Percentiles rank a stretch among this genome's conserved stretches.
Conservation (phyloP, 2,113 vertebrate genomes). For the Muscicapa adusta region DNA sequence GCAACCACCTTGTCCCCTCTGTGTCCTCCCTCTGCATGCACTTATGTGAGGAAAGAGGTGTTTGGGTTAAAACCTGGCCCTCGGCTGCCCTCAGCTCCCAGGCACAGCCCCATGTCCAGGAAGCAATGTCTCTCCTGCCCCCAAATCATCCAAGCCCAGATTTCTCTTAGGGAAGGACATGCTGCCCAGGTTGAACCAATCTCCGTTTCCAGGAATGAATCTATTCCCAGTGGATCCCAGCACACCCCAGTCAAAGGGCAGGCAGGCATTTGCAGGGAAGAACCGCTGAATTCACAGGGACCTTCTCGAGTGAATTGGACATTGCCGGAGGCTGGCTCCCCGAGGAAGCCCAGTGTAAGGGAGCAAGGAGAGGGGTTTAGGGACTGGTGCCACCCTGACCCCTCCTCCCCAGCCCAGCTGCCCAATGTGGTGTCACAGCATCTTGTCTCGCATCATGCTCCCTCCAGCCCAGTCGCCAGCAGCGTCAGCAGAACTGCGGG, state of each 20-base stretch:
- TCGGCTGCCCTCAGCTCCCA: not conserved
- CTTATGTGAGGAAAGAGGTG: not conserved
- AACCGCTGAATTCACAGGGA: not conserved
- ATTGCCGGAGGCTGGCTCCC: fast-evolving
- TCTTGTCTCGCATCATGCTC: not conserved
- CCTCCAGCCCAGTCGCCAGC: not conserved
- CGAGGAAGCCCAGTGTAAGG: not conserved
- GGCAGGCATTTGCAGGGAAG: not conserved
- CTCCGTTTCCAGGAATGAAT: not conserved
- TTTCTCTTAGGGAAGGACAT: not conserved
- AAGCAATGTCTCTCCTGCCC: not conserved
- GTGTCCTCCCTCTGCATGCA: not conserved
- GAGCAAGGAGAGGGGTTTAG: not conserved
- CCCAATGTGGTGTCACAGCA: not conserved
- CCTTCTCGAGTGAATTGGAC: not conserved
- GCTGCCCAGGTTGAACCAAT: not conserved
- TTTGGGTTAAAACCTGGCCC: not conserved
- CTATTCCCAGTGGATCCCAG: not conserved
- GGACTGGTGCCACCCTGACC: not conserved
- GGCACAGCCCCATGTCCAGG: not conserved
- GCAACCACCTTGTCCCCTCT: not conserved
- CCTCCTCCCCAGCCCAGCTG: not conserved
- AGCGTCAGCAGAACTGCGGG: slow-evolving; percentile 76
- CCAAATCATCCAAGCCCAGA: not conserved
- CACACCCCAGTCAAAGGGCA: not conserved